A percentile compares a stretch with the other conserved stretches of the same genome.
phyloP scores from a whole-genome alignment of 2,797 vertebrate species.

The Periophthalmus magnuspinnatus region DNA sequence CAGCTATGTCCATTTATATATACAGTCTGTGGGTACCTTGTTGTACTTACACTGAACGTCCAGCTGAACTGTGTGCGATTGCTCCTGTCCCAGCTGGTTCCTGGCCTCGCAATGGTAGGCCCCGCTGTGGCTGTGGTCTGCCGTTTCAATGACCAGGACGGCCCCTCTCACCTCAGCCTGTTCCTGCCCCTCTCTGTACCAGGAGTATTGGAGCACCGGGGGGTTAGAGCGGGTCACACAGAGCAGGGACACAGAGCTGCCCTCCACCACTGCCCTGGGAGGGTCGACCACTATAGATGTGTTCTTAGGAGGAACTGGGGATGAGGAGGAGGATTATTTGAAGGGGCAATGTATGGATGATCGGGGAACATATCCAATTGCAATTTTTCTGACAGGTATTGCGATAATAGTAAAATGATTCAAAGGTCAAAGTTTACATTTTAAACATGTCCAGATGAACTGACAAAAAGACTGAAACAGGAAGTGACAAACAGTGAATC shows the following conservation, averaged over 20 bases:
- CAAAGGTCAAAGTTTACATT: too few relatives aligned
- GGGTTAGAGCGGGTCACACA: slow-evolving; percentile 63
- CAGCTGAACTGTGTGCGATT: slow-evolving; percentile 44
- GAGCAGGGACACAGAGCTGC: slow-evolving; percentile 49
- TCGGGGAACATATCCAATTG: too few relatives aligned
- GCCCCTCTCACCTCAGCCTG: slow-evolving; percentile 23
- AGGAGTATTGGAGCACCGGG: slow-evolving; percentile 54
- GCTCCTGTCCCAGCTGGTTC: slow-evolving; percentile 52
- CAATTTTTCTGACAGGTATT: too few relatives aligned
- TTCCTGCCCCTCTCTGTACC: slow-evolving; percentile 50
- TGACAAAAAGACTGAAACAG: too few relatives aligned
- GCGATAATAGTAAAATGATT: too few relatives aligned
- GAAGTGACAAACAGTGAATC: too few relatives aligned
- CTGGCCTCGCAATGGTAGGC: slow-evolving; percentile 55
- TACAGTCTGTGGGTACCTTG: not conserved
- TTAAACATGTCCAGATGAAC: too few relatives aligned
- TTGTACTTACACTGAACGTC: slow-evolving; percentile 65
- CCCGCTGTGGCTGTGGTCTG: slow-evolving; percentile 21
- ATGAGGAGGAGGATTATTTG: too few relatives aligned
- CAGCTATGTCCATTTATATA: too few relatives aligned
- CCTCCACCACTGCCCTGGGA: slow-evolving; percentile 47
- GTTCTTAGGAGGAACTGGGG: slow-evolving; percentile 64
- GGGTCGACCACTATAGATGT: slow-evolving; percentile 37
- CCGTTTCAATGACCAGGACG: slow-evolving; percentile 5
- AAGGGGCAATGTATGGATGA: too few relatives aligned